Base-by-base conservation (phyloP, 2,797 vertebrate species). In the Poecilia gillii region DNA sequence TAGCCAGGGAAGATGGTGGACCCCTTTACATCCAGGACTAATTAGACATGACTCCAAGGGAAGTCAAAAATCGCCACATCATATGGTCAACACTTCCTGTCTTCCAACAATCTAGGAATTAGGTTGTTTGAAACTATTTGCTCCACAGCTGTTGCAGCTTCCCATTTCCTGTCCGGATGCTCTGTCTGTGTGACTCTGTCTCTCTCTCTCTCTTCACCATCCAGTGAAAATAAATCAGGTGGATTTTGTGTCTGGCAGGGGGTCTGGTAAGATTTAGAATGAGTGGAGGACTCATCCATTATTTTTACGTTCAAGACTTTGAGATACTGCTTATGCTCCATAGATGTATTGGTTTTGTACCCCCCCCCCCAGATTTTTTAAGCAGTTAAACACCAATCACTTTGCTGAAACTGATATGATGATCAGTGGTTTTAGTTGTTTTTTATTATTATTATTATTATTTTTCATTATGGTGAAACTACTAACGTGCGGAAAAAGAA, bases 41-140 rank as follows among this genome's bases (percentile, higher is more conserved):
- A 93, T 90, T 84, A 86, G 86, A 90, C 85, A 88, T 90, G 87
- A 89, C 75, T 85, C 76, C 74, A 87, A 83, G 89, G 90, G 89
- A 91, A 90, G 91, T 92, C 87, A 90, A 82, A 93, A 92, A 93
- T 93, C 89, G 87, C 73, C 76, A 53, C 80, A 83, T 84, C 78
- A 87, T 89, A 87, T 91, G 89, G 91, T 88, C 86, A 85, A 82
- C 86, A 82, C 86, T 89, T 90, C 90, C 92, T 28, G 71, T 92
- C 83, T 87, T 89, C 81, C 53, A 55, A 80, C 87, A 79, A 84
- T 46, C 68, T 46, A 78, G 57, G 71, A 87, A 41, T 72, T 70
- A 46, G 78, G 64, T 68, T 83, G 81, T 83, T 89, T 62, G 14
- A 83, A 86, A 57, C 78, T 70, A 75, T 79, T 82, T 78, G 41